These are phyloP conservation scores for Sarotherodon lohbergeri DNA, from an alignment of 2,113 vertebrate species.

Conservation along the genomic window DNA sequence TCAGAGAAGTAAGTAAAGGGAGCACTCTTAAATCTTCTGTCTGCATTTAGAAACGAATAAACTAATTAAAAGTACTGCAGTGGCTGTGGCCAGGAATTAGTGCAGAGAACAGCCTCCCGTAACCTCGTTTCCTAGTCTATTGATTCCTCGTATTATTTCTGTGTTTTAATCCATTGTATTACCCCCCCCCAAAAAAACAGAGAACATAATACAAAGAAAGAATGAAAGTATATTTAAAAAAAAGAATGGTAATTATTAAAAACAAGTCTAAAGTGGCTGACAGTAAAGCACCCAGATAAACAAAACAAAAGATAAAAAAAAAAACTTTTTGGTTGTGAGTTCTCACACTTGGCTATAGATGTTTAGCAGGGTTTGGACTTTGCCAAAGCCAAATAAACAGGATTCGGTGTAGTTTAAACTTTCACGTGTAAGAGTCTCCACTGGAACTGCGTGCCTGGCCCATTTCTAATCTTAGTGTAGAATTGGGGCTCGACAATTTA, in stretches of 20 bases:
- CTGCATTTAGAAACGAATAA: constrained; percentile 63
- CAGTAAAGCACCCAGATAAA: background rate
- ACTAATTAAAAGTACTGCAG: constrained; percentile 59
- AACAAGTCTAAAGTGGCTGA: background rate
- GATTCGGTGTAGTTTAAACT: background rate
- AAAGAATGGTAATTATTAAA: background rate
- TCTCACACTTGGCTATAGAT: background rate
- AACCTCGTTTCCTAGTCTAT: constrained; percentile 39
- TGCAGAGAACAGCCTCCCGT: constrained; percentile 1
- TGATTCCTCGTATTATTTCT: constrained; percentile 13
- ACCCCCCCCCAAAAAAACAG: background rate
- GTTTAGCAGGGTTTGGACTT: background rate
- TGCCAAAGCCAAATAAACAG: background rate
- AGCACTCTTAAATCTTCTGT: constrained; percentile 49
- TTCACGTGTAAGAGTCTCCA: background rate
- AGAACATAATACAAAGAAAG: background rate
- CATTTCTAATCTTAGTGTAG: background rate
- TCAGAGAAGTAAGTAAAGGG: constrained; percentile 52
- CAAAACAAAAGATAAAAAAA: background rate
- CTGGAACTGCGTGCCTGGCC: background rate
- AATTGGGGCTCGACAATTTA: constrained; percentile 8
- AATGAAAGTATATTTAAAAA: background rate
- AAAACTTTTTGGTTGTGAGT: background rate
- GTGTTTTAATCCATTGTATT: constrained; percentile 18
- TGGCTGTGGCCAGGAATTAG: constrained; percentile 40